Percentiles rank a stretch among this genome's conserved stretches.
These are phyloP conservation scores for Petrosia ficiformis DNA, from an alignment of 37 sponge, comb jelly and placozoan genomes.

Conservation along the genomic window DNA sequence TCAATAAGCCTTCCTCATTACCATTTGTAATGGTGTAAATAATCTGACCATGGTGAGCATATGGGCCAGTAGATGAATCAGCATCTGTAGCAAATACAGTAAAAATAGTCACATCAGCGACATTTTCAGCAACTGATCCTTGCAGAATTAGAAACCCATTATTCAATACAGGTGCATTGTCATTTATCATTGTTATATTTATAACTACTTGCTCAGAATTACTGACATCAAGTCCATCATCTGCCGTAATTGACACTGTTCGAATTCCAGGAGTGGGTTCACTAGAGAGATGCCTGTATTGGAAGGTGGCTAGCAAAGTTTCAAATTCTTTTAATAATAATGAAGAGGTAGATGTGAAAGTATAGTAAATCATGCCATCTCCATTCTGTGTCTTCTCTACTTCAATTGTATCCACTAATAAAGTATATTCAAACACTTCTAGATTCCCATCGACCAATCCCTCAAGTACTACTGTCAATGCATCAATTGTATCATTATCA, in stretches of 20 bases:
- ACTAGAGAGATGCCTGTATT: conserved; percentile 18
- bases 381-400: background rate
- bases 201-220: conserved; percentile 12
- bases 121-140: conserved; percentile 26
- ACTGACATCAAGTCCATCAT: conserved; percentile 50
- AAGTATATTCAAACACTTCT: conserved; percentile 26
- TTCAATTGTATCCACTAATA: background rate
- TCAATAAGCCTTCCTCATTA: conserved; percentile 44
- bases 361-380: too few relatives aligned
- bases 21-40: conserved; percentile 42
- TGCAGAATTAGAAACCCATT: background rate
- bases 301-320: conserved; percentile 35
- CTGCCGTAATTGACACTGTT: conserved; percentile 11
- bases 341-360: conserved; percentile 27
- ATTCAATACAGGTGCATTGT: conserved; percentile 62
- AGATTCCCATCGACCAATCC: conserved; percentile 34
- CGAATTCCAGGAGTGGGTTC: conserved; percentile 63
- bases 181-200: conserved; percentile 45
- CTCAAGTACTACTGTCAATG: conserved; percentile 1
- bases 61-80: conserved; percentile 50
- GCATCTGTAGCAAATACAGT: conserved; percentile 44
- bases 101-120: conserved; percentile 9
- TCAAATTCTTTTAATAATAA: conserved; percentile 35
- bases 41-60: conserved; percentile 49
- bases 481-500: conserved; percentile 40